Evolutionary conservation across 2,888 invertebrate genomes (phyloP), one percentile per base, ranked within the genome.

Genomic region (Malthinus seriepunctatus): DNA sequence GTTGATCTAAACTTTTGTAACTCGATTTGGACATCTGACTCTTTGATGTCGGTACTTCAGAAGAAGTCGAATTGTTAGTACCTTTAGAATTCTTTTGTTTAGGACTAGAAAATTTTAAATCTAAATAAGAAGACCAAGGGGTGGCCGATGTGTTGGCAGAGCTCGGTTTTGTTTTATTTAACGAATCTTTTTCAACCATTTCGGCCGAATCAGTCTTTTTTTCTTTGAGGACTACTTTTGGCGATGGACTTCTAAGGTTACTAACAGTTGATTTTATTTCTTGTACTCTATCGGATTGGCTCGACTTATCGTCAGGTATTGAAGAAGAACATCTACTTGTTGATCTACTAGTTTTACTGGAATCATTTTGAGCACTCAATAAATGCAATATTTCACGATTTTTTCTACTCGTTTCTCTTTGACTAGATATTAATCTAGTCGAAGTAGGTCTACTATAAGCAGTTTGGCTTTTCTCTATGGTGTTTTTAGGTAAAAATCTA

Each of bases 241-340:
- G 92, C 11, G 92, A 93, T 0, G 92, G 92, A 31, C 88, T 88
- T 57, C 92, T 82, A 0, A 90, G 90, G 2, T 90, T 82, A 49
- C 91, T 85, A 3, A 82, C 82, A 2, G 92, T 75, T 3, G 85
- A 79, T 37, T 83, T 74, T 57, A 78, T 76, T 62, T 78, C 77
- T 10, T 69, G 63, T 56, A 67, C 68, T 44, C 69, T 58, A 4
- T 63, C 67, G 39, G 69, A 64, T 46, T 63, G 60, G 42, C 65
- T 62, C 46, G 71, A 67, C 57, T 46, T 23, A 23, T 23, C 23
- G 23, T 23, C 23, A 5, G 2, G 23, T 23, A 23, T 23, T 2
- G 56, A 32, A 6, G 50, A 56, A 39, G 60, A 76, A 52, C 75
- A 73, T 64, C 76, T 69, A 63, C 76, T 78, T 7, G 68, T 62